These are phyloP conservation scores for Lathamus discolor DNA, from an alignment of 2,113 vertebrate species.

Conservation along the genomic window DNA sequence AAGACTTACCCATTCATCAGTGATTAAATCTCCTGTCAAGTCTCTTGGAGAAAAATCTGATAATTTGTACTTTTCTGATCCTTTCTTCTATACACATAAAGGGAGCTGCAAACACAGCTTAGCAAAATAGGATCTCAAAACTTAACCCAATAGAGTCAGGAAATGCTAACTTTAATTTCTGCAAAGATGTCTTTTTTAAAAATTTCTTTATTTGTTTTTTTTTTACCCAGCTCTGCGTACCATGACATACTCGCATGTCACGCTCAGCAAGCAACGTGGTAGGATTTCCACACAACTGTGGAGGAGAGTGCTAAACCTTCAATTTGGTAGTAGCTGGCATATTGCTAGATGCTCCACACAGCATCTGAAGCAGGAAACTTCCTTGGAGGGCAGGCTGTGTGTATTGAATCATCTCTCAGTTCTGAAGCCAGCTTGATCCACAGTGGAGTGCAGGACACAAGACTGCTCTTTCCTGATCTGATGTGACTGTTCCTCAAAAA, in stretches of 20 bases:
- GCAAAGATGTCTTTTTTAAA: neutral
- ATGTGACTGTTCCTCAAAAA: neutral
- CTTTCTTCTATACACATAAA: neutral
- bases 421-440: neutral
- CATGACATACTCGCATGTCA: neutral
- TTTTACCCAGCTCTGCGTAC: fast-evolving
- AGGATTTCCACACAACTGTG: neutral
- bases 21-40: neutral
- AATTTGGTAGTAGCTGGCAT: neutral
- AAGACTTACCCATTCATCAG: neutral
- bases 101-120: neutral
- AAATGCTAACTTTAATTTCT: neutral
- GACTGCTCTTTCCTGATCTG: neutral
- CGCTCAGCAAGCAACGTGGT: neutral
- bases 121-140: neutral
- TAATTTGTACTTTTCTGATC: neutral
- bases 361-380: neutral
- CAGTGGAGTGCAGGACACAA: fast-evolving
- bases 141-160: neutral
- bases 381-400: neutral
- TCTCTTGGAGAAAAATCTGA: neutral
- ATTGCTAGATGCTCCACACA: too few relatives aligned
- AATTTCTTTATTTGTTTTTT: too few relatives aligned
- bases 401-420: neutral
- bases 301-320: neutral